A percentile compares a stretch with the other conserved stretches of the same genome.
Evolutionary conservation across 2,797 vertebrate genomes (phyloP).

Genomic region (Lepus oiostolus): DNA sequence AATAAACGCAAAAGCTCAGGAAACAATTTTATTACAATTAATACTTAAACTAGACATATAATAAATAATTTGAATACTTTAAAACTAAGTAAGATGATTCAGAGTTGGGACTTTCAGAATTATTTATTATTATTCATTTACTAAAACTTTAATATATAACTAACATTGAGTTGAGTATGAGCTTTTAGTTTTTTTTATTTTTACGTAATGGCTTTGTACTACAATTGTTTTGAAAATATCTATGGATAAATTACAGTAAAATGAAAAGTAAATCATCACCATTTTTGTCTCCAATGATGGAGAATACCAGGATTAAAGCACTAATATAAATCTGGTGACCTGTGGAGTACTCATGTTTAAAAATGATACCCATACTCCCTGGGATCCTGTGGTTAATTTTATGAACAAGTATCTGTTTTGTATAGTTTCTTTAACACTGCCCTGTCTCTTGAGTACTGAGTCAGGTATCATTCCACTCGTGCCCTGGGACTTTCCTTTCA

Average conservation of each 20-base stretch:
- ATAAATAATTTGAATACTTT: slow-evolving; percentile 35
- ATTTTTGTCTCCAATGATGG: background rate
- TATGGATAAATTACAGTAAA: background rate
- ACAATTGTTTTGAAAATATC: background rate
- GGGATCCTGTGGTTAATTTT: background rate
- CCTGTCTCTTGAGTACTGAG: background rate
- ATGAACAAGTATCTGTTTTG: background rate
- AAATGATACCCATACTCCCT: background rate
- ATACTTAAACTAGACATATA: background rate
- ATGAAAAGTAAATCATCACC: background rate
- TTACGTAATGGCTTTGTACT: background rate
- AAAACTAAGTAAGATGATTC: background rate
- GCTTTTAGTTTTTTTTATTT: background rate
- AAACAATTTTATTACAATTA: background rate
- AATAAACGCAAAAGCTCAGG: background rate
- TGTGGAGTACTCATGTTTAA: background rate
- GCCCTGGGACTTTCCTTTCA: background rate
- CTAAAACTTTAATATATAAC: background rate
- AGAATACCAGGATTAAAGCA: background rate
- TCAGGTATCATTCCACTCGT: background rate
- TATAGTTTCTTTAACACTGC: background rate
- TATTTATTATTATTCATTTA: background rate
- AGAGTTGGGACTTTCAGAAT: background rate
- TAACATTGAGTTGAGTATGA: background rate
- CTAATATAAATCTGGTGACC: background rate